Evolutionary conservation across 1,140 invertebrate species (phyloP).

Genomic region (Myzus persicae): DNA sequence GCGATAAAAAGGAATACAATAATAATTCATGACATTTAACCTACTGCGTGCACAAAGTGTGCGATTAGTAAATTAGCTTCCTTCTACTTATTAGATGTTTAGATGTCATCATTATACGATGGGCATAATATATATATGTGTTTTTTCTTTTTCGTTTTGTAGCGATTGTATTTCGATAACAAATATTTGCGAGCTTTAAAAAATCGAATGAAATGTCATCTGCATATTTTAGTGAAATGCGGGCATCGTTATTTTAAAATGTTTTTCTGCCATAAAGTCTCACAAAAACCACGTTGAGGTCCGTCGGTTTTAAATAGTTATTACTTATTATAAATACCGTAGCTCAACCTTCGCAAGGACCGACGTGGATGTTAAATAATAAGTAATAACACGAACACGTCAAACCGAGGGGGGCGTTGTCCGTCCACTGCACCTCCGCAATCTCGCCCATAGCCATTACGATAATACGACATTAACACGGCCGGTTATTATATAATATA

Average conservation of each 20-base stretch:
- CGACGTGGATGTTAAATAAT: neutral
- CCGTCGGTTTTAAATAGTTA: neutral
- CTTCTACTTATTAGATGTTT: too few species aligned
- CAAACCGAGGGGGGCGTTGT: constrained; percentile 10
- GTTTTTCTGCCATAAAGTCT: neutral
- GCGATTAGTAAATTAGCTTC: neutral
- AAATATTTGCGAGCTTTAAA: neutral
- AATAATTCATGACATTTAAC: neutral
- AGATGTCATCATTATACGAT: too few species aligned
- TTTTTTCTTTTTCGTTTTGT: neutral
- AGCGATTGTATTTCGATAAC: neutral
- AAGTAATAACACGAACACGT: neutral
- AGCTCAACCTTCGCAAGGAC: neutral
- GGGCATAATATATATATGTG: too few species aligned
- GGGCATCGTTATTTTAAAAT: too few species aligned
- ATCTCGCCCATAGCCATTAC: neutral
- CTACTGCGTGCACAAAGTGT: neutral
- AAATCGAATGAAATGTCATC: neutral
- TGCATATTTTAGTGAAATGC: neutral
- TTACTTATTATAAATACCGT: too few species aligned
- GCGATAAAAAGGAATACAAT: neutral
- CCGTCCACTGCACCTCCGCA: neutral
- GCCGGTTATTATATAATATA: neutral
- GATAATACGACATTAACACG: neutral
- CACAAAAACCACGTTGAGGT: neutral